These are phyloP conservation scores for Eubasilissa regina DNA, from an alignment of 1,140 invertebrate species.

Conservation along the genomic window DNA sequence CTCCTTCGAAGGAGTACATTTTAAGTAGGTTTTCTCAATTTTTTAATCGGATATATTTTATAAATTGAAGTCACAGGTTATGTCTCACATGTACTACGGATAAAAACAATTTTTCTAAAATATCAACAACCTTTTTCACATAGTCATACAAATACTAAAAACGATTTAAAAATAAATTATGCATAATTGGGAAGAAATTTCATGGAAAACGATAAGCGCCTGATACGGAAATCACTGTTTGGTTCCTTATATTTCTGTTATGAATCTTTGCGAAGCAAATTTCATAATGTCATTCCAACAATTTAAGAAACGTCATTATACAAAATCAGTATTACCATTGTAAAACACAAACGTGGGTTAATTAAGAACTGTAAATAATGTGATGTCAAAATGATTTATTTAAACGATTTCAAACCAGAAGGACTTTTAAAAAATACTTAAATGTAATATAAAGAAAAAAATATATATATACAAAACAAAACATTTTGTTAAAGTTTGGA, in stretches of 20 bases:
- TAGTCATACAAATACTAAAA: background rate
- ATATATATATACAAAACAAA: too few relatives aligned
- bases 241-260: conserved; percentile 20
- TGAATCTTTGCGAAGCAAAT: conserved; percentile 16
- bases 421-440: background rate
- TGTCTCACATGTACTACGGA: conserved; percentile 30
- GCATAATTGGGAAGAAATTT: background rate
- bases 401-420: background rate
- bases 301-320: conserved; percentile 52
- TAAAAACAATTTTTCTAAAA: conserved; percentile 37
- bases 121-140: conserved; percentile 17
- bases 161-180: conserved; percentile 8
- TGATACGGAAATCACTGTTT: conserved; percentile 1
- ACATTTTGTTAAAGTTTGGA: background rate
- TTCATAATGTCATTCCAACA: conserved; percentile 46
- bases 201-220: background rate
- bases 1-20: conserved; percentile 93
- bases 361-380: background rate
- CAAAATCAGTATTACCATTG: conserved; percentile 10
- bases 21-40: conserved; percentile 21
- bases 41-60: conserved; percentile 8
- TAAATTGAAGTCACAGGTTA: conserved; percentile 40
- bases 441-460: background rate
- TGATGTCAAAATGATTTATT: background rate
- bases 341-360: background rate